Evolutionary conservation across 2,113 vertebrate species (phyloP).

Genomic region (Semnornis frantzii): DNA sequence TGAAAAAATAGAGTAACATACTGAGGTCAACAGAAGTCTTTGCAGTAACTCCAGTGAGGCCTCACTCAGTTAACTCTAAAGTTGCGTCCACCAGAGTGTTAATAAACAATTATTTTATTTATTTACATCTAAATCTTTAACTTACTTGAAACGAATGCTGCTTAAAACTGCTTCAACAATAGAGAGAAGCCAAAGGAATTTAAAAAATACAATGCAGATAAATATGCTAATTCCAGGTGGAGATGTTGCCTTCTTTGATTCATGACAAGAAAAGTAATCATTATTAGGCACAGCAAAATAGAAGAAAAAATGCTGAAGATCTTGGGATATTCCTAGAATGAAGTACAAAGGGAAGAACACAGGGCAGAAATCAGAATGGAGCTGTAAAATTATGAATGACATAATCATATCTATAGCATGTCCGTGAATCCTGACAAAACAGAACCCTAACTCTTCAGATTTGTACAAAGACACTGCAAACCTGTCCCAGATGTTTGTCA

Average conservation of each 20-base stretch:
- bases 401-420: not conserved
- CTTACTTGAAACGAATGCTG: not conserved
- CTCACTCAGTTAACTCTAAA: not conserved
- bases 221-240: not conserved
- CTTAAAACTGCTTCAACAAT: not conserved
- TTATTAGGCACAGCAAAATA: not conserved
- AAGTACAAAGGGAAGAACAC: not conserved
- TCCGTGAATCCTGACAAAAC: not conserved
- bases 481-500: not conserved
- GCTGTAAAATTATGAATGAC: not conserved
- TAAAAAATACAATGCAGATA: not conserved
- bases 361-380: not conserved
- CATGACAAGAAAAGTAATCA: not conserved
- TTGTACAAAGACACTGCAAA: not conserved
- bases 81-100: not conserved
- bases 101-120: not conserved
- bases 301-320: not conserved
- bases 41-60: not conserved
- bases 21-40: not conserved
- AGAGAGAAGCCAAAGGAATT: not conserved
- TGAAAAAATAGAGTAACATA: not conserved
- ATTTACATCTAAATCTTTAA: not conserved
- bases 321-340: not conserved
- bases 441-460: not conserved
- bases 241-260: not conserved